phyloP scores from a whole-genome alignment of 2,113 vertebrate species.

The Engystomops pustulosus region DNA sequence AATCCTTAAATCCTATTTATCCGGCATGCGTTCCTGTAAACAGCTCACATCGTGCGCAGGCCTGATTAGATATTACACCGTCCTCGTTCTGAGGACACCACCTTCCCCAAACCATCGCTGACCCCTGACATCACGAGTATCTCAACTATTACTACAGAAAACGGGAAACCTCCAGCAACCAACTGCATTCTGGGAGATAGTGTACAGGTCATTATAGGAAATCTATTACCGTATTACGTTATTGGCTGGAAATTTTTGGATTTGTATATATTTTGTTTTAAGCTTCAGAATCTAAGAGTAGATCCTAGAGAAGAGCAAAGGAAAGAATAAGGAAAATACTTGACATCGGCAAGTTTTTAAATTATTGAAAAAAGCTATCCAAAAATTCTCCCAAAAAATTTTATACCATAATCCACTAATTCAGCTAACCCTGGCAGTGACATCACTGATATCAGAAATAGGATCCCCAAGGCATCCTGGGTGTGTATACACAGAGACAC shows the following conservation, averaged over 20 bases:
- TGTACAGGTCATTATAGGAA: not conserved
- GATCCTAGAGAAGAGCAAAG: not conserved
- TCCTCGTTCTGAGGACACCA: slow-evolving; percentile 5
- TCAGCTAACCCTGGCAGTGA: too few species aligned
- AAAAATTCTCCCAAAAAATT: too few species aligned
- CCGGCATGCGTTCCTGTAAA: slow-evolving; percentile 22
- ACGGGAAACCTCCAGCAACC: too few species aligned
- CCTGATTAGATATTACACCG: slow-evolving; percentile 41
- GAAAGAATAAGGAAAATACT: too few species aligned
- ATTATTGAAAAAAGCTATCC: too few species aligned
- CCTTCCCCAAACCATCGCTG: too few species aligned
- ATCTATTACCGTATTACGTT: not conserved
- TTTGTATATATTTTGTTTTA: not conserved
- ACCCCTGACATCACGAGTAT: not conserved
- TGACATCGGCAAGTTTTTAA: too few species aligned
- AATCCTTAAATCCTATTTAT: slow-evolving; percentile 57
- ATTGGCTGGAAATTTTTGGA: not conserved
- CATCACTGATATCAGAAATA: too few species aligned
- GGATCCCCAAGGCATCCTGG: too few species aligned
- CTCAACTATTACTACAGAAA: not conserved
- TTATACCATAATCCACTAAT: too few species aligned
- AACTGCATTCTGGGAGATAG: not conserved
- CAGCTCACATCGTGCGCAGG: slow-evolving; percentile 21
- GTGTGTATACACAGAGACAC: too few species aligned
- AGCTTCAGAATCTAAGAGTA: not conserved